phyloP scores from a whole-genome alignment of 2,797 vertebrate genomes.

The Pseudopleuronectes americanus region DNA sequence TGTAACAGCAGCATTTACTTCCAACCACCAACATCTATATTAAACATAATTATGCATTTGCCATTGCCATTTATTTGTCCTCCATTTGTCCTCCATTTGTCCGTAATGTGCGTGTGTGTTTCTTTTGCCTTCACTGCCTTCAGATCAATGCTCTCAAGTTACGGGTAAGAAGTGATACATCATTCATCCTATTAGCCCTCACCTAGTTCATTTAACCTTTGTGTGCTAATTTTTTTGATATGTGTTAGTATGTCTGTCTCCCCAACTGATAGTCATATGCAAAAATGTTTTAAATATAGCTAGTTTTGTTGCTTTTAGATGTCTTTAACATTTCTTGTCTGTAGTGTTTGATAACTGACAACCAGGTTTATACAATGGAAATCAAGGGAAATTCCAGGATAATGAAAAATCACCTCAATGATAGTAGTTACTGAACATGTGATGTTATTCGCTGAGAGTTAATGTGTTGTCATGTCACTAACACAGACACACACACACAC shows the following conservation, averaged over 20 bases:
- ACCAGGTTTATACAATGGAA: no score
- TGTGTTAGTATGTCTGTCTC: conserved; percentile 2
- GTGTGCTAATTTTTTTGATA: conserved; percentile 7
- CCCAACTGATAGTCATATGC: neutral
- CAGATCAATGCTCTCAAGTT: conserved; percentile 87
- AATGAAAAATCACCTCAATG: no score
- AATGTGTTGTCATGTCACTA: no score
- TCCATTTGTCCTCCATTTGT: conserved; percentile 64
- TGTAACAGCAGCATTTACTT: neutral
- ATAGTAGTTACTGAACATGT: no score
- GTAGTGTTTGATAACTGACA: no score
- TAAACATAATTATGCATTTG: neutral
- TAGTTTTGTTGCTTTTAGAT: no score
- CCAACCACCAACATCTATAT: neutral
- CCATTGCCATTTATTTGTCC: conserved; percentile 8
- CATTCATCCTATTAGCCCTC: conserved; percentile 23
- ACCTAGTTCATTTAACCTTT: conserved; percentile 6
- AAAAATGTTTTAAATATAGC: no score
- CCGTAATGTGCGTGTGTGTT: conserved; percentile 59
- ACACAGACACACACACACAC: no score
- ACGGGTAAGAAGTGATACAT: conserved; percentile 81
- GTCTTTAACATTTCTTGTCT: no score
- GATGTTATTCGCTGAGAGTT: no score
- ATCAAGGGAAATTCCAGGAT: no score
- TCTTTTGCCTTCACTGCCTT: conserved; percentile 73